A percentile compares a stretch with the other conserved stretches of the same genome.
phyloP scores from a whole-genome alignment of 2,797 vertebrate species.

The Tokudaia tokunoshimensis region DNA sequence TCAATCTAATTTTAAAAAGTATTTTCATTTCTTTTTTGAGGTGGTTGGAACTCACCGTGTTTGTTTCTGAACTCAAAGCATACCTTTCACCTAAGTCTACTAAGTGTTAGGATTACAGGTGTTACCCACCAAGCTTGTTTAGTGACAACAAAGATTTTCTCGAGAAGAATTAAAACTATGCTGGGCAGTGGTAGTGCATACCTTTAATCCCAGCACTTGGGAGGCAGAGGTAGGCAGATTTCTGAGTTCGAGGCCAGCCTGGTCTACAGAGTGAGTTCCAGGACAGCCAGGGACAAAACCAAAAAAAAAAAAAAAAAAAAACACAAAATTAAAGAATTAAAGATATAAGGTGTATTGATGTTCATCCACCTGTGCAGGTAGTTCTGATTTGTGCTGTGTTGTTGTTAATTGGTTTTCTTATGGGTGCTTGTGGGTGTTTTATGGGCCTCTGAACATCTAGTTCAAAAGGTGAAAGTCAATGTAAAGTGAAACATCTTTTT shows the following conservation, averaged over 20 bases:
- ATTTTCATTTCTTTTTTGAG: background rate
- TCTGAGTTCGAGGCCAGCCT: too few species aligned
- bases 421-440: background rate
- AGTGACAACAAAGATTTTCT: slow-evolving; percentile 15
- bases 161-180: background rate
- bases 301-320: too few species aligned
- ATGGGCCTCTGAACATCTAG: background rate
- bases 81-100: background rate
- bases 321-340: too few species aligned
- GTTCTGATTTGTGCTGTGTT: background rate
- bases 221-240: too few species aligned
- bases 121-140: background rate
- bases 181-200: too few species aligned
- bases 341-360: background rate
- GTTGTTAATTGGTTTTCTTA: background rate
- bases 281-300: too few species aligned
- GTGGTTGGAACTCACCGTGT: background rate
- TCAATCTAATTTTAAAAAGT: background rate
- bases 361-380: background rate
- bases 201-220: too few species aligned
- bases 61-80: background rate
- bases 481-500: background rate
- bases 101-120: background rate
- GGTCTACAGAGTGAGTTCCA: too few species aligned
- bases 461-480: background rate